Base-by-base conservation (phyloP, 1,140 invertebrate species). In the Paraescarpia echinospica region DNA sequence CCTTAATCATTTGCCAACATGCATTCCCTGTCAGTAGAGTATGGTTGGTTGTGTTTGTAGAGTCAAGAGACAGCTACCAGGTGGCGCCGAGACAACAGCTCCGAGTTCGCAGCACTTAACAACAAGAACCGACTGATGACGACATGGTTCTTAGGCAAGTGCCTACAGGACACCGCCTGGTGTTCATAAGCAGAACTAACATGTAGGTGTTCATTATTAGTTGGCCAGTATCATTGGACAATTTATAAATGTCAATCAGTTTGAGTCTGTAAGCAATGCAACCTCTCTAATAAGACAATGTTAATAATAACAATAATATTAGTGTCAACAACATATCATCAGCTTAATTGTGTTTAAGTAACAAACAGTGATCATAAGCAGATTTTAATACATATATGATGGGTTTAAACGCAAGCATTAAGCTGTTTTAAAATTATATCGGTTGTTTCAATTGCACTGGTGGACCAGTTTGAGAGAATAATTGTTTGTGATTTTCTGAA, bases 131-230 rank as follows among this genome's bases (percentile, higher is more conserved):
- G 91, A 94, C 95, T 98, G 41, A 97, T 98, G 93, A 96, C 97
- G 93, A 95, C 97, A 93, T 98, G 98, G 98, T 98, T 97, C 94
- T 97, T 97, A 96, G 98, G 97, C 89, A 98, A 98, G 96, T 98
- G 98, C 94, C 96, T 97, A 93, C 94, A 97, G 90, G 98, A 98
- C 95, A 91, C 94, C 34, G 96, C 97, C 35, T 98, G 98, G 97
- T 98, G 98, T 89, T 89, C 59, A 31, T 92, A 88, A 51, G 90
- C 90, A 77, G 22, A 77, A 77, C 48, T 51, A 51, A 18, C 48
- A 8, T n/a, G 41, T 77, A 77, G 27, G 59, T 77, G 22, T 22
- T 77, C 22, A 27, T 77, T 77, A 77, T 77, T 31, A 14, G 59
- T 22, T 31, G 1, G 22, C 59, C 59, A 77, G 59, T 31, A 41